A percentile compares a stretch with the other conserved stretches of the same genome.
phyloP scores from a whole-genome alignment of 2,113 vertebrate species.

The Sylvilagus bachmani region DNA sequence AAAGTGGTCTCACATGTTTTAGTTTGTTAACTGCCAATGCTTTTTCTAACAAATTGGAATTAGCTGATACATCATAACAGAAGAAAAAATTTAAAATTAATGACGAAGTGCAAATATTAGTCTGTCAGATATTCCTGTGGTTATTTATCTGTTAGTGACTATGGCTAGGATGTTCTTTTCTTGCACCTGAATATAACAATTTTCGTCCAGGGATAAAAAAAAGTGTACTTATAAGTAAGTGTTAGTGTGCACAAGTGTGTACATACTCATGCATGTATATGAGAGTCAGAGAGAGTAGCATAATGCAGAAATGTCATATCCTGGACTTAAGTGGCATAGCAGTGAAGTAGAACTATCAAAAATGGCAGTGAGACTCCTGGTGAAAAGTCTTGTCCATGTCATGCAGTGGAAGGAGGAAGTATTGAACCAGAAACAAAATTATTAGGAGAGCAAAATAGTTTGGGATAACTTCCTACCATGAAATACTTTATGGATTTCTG shows the following conservation, averaged over 20 bases:
- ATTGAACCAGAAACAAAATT: slow-evolving; percentile 65
- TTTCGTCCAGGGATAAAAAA: not conserved
- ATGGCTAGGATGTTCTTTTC: not conserved
- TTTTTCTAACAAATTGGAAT: slow-evolving; percentile 1
- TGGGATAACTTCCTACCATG: slow-evolving; percentile 26
- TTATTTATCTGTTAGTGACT: not conserved
- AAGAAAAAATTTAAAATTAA: not conserved
- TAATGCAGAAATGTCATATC: not conserved
- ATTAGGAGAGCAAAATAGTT: slow-evolving; percentile 54
- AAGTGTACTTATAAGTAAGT: not conserved
- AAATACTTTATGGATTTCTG: slow-evolving; percentile 59
- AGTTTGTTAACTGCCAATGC: slow-evolving; percentile 16
- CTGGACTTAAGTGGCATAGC: not conserved
- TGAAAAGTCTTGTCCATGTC: slow-evolving; percentile 12
- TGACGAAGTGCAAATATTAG: not conserved
- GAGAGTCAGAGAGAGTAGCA: not conserved
- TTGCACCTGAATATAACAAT: not conserved
- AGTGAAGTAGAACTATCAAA: slow-evolving; percentile 49
- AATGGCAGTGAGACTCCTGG: slow-evolving; percentile 21
- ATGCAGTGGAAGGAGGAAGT: slow-evolving; percentile 33
- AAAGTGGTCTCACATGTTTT: not conserved
- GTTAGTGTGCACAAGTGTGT: not conserved
- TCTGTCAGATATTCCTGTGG: not conserved
- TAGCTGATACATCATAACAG: not conserved
- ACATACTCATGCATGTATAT: not conserved